Evolutionary conservation across 2,888 invertebrate genomes (phyloP).

Genomic region (Diachrysia chrysitis): DNA sequence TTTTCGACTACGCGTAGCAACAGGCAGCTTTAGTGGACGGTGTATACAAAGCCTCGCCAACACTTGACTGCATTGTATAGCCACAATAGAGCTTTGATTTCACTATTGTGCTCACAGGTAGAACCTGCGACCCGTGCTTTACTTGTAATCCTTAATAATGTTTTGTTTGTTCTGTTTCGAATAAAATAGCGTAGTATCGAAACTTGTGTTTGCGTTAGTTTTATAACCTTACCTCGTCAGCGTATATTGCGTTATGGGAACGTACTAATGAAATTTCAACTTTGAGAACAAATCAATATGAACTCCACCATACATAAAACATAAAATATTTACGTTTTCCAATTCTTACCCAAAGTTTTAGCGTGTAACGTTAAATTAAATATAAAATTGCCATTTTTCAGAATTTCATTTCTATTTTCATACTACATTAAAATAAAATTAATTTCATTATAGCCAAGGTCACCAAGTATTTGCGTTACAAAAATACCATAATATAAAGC

Average conservation of each 20-base stretch:
- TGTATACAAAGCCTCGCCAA: constrained; percentile 49
- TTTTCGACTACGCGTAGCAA: constrained; percentile 34
- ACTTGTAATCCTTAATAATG: constrained; percentile 55
- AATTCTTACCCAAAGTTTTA: not conserved
- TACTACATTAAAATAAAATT: not conserved
- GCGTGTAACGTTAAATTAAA: not conserved
- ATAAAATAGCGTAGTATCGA: constrained; percentile 46
- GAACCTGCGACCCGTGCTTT: constrained; percentile 40
- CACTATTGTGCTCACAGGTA: constrained; percentile 60
- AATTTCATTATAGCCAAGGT: constrained; percentile 9
- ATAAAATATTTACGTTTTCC: not conserved
- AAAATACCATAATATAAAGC: constrained; percentile 19
- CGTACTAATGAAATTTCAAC: not conserved
- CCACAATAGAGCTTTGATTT: constrained; percentile 60
- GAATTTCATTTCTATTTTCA: not conserved
- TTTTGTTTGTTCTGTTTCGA: constrained; percentile 51
- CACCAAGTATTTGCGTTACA: constrained; percentile 11
- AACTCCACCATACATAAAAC: not conserved
- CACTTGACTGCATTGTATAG: constrained; percentile 59
- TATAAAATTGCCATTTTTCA: not conserved
- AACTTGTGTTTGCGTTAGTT: constrained; percentile 27
- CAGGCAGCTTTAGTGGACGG: constrained; percentile 38
- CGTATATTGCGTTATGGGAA: not conserved
- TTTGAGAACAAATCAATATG: constrained; percentile 2
- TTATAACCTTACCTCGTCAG: constrained; percentile 16